Evolutionary conservation across 2,113 vertebrate species (phyloP), one percentile per base, ranked within the genome.

Genomic region (Aspiorhynchus laticeps): DNA sequence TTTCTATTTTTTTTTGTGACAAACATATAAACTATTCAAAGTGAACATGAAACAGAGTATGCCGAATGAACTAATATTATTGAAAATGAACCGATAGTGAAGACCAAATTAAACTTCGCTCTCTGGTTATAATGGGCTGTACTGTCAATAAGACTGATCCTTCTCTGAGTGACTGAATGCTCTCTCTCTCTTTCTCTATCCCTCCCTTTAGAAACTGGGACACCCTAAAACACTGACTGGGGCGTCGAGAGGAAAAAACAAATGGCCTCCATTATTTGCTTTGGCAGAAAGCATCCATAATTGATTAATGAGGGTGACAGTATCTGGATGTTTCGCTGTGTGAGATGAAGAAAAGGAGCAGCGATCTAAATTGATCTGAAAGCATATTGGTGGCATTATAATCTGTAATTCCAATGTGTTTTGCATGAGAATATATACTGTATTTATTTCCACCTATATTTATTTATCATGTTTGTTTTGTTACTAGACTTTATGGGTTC

Each of bases 231-330:
- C 76, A 63, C 63, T 28, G 17, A 26, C 41, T 77, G 53, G 12
- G 48, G 26, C 24, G 43, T 79, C 71, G 15, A 33, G 65, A 65
- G 65, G 69, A 80, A 46, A 71, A 73, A 59, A 80, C 65, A 75
- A 88, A 87, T 88, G 80, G 67, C 43, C 24, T 41, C 67, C 75
- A 71, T 80, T 41, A 81, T 63, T 26, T 31, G 79, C 14, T 76
- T 43, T 89, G 82, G 28, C 86, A 83, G 65, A 28, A 43, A 59
- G 56, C 80, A 85, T 87, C 65, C 63, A 88, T 88, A 79, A 89
- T 56, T 80, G 83, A 87, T 83, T 63, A 76, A 81, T 87, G 65
- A 74, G 73, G 67, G 59, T 69, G 59, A 12, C n/a, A 76, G 41
- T 65, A 59, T 76, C 21, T 67, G 5, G 26, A 65, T 82, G 21